These are phyloP conservation scores for Andrena minutula DNA, from an alignment of 2,888 invertebrate genomes.

Conservation along the genomic window DNA sequence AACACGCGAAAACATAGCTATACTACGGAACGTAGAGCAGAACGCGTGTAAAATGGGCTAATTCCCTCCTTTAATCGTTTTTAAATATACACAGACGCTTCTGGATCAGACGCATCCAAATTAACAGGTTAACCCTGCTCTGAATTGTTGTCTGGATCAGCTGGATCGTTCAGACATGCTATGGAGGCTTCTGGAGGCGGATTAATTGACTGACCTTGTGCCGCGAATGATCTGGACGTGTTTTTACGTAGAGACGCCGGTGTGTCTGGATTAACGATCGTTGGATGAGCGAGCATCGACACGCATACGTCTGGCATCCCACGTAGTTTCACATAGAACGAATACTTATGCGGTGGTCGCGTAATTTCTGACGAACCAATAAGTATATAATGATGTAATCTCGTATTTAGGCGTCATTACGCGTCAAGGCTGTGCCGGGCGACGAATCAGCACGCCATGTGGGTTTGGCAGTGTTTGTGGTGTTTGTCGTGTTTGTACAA, in stretches of 20 bases:
- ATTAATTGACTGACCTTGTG: conserved; percentile 41
- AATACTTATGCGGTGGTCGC: background rate
- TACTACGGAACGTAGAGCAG: too few relatives aligned
- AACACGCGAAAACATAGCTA: too few relatives aligned
- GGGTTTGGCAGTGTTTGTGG: conserved; percentile 34
- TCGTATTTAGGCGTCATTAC: conserved; percentile 33
- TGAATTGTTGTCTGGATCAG: too few relatives aligned
- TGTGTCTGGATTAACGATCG: conserved; percentile 37
- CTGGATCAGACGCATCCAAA: background rate
- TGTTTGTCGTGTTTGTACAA: background rate
- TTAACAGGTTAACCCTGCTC: background rate
- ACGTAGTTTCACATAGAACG: background rate
- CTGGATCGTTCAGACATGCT: background rate
- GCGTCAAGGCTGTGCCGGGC: conserved; percentile 4
- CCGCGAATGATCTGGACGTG: background rate
- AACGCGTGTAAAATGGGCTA: too few relatives aligned
- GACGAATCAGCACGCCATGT: conserved; percentile 22
- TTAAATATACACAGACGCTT: background rate
- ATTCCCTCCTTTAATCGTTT: background rate
- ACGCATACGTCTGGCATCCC: background rate
- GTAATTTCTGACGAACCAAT: background rate
- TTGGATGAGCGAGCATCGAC: background rate
- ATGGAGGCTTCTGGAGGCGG: background rate
- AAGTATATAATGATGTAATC: conserved; percentile 51
- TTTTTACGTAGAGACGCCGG: conserved; percentile 31